Percentiles rank a stretch among this genome's conserved stretches.
Evolutionary conservation across 2,797 vertebrate genomes (phyloP).

Genomic region (Australoheros facetus): DNA sequence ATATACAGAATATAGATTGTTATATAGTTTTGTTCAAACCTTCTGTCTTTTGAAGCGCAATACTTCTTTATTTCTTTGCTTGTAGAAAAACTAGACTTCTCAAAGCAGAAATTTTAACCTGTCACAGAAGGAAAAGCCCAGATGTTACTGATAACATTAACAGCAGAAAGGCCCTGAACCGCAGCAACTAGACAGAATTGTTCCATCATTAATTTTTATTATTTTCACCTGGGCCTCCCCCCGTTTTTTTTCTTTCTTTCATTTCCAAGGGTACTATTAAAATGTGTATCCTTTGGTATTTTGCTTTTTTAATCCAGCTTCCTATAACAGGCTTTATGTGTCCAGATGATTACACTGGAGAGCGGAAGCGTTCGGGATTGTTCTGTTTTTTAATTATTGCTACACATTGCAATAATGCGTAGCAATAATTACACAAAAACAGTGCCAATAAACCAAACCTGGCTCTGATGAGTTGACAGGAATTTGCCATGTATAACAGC

Average conservation of each 20-base stretch:
- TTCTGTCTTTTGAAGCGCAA: neutral
- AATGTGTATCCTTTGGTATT: neutral
- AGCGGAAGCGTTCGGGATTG: no score
- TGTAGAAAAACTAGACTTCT: neutral
- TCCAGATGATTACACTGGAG: no score
- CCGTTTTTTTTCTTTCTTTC: neutral
- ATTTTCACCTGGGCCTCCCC: neutral
- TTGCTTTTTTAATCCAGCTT: neutral
- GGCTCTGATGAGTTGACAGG: neutral
- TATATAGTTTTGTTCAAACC: neutral
- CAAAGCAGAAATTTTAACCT: neutral
- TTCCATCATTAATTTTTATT: conserved; percentile 1
- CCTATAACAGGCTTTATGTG: neutral
- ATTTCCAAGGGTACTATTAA: neutral
- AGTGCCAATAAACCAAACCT: neutral
- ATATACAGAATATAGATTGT: neutral
- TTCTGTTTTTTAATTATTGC: no score
- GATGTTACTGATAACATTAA: conserved; percentile 1
- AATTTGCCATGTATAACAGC: neutral
- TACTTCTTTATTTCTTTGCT: neutral
- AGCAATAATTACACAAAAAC: no score
- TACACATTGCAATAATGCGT: no score
- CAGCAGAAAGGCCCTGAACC: neutral
- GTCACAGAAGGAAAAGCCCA: neutral
- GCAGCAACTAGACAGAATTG: neutral